Evolutionary conservation across 2,113 vertebrate species (phyloP), one percentile per base, ranked within the genome.

Genomic region (Cepphus grylle): DNA sequence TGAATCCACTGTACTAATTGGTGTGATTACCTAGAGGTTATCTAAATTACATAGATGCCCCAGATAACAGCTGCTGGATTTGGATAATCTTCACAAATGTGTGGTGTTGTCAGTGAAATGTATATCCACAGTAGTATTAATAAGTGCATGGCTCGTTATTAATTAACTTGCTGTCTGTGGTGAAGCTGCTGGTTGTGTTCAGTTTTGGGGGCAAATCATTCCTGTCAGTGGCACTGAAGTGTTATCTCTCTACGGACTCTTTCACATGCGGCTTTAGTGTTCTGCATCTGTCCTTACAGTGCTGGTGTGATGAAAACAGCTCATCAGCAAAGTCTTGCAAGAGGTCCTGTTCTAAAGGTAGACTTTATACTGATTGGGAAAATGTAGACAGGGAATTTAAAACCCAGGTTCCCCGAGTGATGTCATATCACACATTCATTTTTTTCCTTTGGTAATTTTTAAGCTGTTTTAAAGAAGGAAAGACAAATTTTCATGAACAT

Each of bases 291-390:
- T 71, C 14, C 16, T 91, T 69, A 65, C 20, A 47, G n/a, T 30
- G 27, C 74, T 93, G 43, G 65, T n/a, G 22, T 78, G 94, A 92
- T 94, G 92, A 88, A 88, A 95, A 88, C 52, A 87, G 58, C 70
- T 92, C 11, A 12, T 94, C n/a, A 47, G 76, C 72, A 65, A 83
- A 95, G 52, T 69, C 93, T 92, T 67, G 49, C 58, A 52, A 81
- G 84, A 47, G 55, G 12, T 93, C 69, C 81, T 95, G 29, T 67
- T 92, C 55, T 53, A 83, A 88, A 86, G 73, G 55, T 26, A 47
- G 67, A 81, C 49, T 96, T 97, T 63, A 40, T 45, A 42, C 25
- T 58, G 45, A 82, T 81, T 50, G 81, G 83, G 47, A 87, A 78
- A 81, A 88, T 78, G 12, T n/a, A 81, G 53, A 88, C 69, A 56